Percentiles rank a stretch among this genome's conserved stretches.
phyloP scores from a whole-genome alignment of 2,888 invertebrate species.

The Acleris literana region DNA sequence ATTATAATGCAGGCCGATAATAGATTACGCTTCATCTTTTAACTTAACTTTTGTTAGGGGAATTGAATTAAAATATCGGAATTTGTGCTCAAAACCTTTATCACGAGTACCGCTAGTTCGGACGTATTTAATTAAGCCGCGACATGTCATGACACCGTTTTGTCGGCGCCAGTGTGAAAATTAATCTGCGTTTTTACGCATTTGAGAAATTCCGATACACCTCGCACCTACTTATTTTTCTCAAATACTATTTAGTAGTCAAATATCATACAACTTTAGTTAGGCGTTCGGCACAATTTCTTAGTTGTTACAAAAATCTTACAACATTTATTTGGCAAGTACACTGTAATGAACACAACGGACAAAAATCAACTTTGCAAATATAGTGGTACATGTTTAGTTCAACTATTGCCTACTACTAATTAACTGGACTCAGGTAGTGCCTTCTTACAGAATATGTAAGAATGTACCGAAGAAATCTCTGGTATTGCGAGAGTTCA shows the following conservation, averaged over 20 bases:
- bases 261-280: not conserved
- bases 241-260: not conserved
- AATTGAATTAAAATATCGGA: conserved; percentile 29
- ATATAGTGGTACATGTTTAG: no score
- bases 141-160: conserved; percentile 34
- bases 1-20: conserved; percentile 37
- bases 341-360: no score
- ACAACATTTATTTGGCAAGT: no score
- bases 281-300: not conserved
- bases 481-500: no score
- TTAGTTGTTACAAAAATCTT: no score
- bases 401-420: no score
- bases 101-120: conserved; percentile 27
- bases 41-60: conserved; percentile 30
- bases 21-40: conserved; percentile 31
- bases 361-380: no score
- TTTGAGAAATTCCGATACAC: conserved; percentile 14
- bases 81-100: conserved; percentile 34
- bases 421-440: no score
- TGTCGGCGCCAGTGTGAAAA: conserved; percentile 25
- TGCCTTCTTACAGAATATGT: no score
- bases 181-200: conserved; percentile 20
- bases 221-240: not conserved
- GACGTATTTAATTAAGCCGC: conserved; percentile 26
- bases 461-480: no score